phyloP scores from a whole-genome alignment of 2,888 invertebrate species.

The Sminthurides aquaticus region DNA sequence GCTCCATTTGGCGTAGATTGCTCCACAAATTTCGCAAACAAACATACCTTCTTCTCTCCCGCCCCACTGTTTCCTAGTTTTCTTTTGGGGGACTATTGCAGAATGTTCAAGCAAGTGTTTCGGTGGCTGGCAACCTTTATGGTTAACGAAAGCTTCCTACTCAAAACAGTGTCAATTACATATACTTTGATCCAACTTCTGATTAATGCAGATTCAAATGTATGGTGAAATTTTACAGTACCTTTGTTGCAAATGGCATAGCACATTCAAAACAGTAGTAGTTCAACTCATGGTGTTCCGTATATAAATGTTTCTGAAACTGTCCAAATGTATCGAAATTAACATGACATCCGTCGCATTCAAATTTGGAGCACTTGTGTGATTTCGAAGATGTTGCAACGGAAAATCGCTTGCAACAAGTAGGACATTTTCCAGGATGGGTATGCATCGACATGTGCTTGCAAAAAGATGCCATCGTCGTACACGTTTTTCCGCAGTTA shows the following conservation, averaged over 20 bases:
- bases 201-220: too few species aligned
- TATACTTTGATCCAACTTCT: not conserved
- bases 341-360: slow-evolving; percentile 27
- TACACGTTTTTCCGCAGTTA: slow-evolving; percentile 42
- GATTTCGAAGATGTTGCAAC: slow-evolving; percentile 20
- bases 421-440: slow-evolving; percentile 45
- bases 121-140: slow-evolving; percentile 5
- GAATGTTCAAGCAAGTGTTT: not conserved
- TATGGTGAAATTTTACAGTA: too few species aligned
- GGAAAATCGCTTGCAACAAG: slow-evolving; percentile 39
- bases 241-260: slow-evolving; percentile 28
- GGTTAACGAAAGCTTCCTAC: slow-evolving; percentile 7
- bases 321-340: slow-evolving; percentile 14
- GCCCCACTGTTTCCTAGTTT: too few species aligned
- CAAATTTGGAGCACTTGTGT: slow-evolving; percentile 15
- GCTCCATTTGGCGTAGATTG: slow-evolving; percentile 27
- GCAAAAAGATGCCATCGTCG: slow-evolving; percentile 45
- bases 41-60: slow-evolving; percentile 30
- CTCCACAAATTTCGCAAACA: slow-evolving; percentile 52
- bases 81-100: slow-evolving; percentile 16
- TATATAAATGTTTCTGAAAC: slow-evolving; percentile 23
- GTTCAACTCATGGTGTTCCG: slow-evolving; percentile 14
- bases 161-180: not conserved
- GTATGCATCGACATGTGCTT: slow-evolving; percentile 47
- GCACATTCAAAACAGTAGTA: slow-evolving; percentile 35